phyloP scores from a whole-genome alignment of 2,797 vertebrate genomes.

The Enteromius trimaculatus region DNA sequence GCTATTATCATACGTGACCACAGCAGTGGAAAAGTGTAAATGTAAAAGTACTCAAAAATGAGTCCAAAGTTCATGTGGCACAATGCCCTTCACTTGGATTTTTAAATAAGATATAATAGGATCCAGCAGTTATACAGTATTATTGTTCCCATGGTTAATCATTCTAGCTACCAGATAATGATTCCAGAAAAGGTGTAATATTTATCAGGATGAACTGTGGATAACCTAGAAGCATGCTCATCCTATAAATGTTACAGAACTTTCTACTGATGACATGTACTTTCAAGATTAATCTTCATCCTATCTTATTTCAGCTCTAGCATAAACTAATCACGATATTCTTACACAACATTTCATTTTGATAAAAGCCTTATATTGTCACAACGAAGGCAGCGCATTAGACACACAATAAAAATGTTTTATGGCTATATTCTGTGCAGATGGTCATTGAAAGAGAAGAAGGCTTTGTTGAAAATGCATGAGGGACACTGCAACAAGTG shows the following conservation, averaged over 20 bases:
- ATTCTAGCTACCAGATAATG: neutral
- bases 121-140: neutral
- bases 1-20: neutral
- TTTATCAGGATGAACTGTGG: conserved; percentile 2
- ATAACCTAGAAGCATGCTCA: neutral
- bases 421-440: conserved; percentile 31
- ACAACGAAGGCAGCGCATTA: neutral
- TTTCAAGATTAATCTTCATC: neutral
- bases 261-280: neutral
- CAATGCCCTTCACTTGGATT: conserved; percentile 14
- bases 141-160: conserved; percentile 7
- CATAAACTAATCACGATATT: neutral
- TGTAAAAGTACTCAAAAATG: neutral
- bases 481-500: neutral
- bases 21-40: neutral
- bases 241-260: neutral
- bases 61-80: conserved; percentile 54
- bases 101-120: conserved; percentile 4
- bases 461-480: neutral
- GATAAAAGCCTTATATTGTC: neutral
- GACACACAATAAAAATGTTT: neutral
- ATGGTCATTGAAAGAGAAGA: neutral
- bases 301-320: neutral
- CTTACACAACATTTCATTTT: neutral
- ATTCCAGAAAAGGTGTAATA: neutral